Percentiles rank a stretch among this genome's conserved stretches.
phyloP scores from a whole-genome alignment of 2,113 vertebrate genomes.

The Balaenoptera acutorostrata region DNA sequence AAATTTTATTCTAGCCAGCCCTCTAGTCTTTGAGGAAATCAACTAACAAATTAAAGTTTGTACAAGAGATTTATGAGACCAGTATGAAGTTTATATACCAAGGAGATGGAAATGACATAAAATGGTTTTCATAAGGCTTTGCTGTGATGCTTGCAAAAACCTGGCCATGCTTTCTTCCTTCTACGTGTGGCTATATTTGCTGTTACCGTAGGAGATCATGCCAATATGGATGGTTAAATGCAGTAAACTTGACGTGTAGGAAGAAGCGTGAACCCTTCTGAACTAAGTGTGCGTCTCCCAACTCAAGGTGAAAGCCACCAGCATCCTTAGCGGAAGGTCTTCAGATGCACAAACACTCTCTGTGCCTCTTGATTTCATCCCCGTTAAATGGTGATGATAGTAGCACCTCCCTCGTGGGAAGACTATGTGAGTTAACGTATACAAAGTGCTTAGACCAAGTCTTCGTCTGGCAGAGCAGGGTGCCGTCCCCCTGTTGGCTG shows the following conservation, averaged over 20 bases:
- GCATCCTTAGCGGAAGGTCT: background rate
- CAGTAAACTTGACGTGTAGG: background rate
- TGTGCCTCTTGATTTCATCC: background rate
- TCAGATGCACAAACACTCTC: background rate
- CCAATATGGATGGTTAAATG: background rate
- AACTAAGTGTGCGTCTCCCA: rapidly evolving
- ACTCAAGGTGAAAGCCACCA: background rate
- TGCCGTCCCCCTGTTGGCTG: background rate
- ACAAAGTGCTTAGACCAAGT: background rate
- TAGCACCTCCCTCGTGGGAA: background rate
- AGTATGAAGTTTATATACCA: background rate
- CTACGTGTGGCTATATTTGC: background rate
- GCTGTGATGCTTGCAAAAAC: background rate
- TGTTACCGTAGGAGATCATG: background rate
- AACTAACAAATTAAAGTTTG: background rate
- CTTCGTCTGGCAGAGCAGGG: no score
- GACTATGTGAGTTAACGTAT: background rate
- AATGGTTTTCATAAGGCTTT: background rate
- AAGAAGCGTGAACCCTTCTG: background rate
- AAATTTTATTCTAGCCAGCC: background rate
- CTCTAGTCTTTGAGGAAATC: background rate
- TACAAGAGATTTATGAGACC: background rate
- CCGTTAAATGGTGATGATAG: no score
- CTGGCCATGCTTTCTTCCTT: background rate
- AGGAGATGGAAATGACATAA: background rate